phyloP scores from a whole-genome alignment of 2,113 vertebrate species.

The Elephantulus edwardii region DNA sequence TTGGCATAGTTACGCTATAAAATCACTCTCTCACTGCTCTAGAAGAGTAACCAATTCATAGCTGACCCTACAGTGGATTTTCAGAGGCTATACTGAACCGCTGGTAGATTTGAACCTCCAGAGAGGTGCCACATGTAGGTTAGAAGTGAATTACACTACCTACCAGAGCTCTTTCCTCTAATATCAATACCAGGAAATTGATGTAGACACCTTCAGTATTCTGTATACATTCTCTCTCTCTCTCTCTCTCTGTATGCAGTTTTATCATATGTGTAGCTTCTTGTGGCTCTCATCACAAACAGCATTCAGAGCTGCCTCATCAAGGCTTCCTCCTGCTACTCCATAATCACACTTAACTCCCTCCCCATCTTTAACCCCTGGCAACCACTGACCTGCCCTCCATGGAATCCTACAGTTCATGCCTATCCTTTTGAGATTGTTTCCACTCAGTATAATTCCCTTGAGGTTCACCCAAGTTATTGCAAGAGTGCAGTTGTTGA shows the following conservation, averaged over 20 bases:
- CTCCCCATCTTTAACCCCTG: background rate
- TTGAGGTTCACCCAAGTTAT: background rate
- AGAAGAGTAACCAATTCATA: too few species aligned
- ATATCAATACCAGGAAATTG: background rate
- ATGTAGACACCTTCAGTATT: background rate
- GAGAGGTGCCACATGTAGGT: too few species aligned
- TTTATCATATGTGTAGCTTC: background rate
- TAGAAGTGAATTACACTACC: too few species aligned
- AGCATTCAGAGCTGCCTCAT: background rate
- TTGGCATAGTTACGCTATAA: background rate
- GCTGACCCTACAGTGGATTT: too few species aligned
- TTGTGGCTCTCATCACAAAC: background rate
- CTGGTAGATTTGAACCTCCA: too few species aligned
- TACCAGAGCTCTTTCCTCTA: too few species aligned
- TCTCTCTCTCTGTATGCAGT: background rate
- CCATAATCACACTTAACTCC: background rate
- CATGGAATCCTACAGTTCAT: background rate
- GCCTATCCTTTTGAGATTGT: background rate
- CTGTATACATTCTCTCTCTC: too few species aligned
- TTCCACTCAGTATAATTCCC: background rate
- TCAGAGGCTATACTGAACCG: too few species aligned
- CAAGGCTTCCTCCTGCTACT: background rate
- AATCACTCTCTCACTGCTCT: too few species aligned
- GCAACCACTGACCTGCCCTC: background rate
- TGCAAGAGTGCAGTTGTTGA: background rate